Conservation (phyloP, 2,888 invertebrate species). For the Polietes domitor region DNA sequence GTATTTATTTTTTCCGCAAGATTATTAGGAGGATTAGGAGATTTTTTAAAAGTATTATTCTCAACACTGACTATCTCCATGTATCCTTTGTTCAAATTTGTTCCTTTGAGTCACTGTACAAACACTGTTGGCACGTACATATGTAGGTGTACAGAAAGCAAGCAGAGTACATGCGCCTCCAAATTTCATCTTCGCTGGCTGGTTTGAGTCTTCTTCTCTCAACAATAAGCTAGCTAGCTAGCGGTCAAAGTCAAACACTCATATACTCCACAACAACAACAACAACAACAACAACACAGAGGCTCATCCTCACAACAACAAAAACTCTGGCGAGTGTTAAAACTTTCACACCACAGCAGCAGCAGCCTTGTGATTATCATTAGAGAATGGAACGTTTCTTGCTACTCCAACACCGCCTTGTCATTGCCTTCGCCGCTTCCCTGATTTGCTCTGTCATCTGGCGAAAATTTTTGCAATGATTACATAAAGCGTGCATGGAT, state of each 20-base stretch:
- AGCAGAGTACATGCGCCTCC: background rate
- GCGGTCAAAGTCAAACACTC: background rate
- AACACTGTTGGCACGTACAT: too few species aligned
- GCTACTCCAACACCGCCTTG: background rate
- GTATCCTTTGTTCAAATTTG: too few species aligned
- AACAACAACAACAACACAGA: background rate
- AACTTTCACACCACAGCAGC: background rate
- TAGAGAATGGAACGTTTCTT: too few species aligned
- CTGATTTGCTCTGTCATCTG: background rate
- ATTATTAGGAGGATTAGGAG: too few species aligned
- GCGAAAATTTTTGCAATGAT: background rate
- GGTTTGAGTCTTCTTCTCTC: background rate
- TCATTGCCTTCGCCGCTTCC: background rate
- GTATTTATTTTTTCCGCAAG: too few species aligned
- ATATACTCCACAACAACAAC: too few species aligned
- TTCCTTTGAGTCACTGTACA: background rate
- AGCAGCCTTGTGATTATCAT: background rate
- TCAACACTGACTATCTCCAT: too few species aligned
- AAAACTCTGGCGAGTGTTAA: background rate
- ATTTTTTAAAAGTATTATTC: too few species aligned
- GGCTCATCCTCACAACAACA: too few species aligned
- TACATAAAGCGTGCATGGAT: background rate
- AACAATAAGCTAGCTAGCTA: background rate
- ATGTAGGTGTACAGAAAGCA: background rate
- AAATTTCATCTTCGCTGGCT: background rate